These are phyloP conservation scores for Calliphora vicina DNA, from an alignment of 1,140 invertebrate species.

Conservation along the genomic window DNA sequence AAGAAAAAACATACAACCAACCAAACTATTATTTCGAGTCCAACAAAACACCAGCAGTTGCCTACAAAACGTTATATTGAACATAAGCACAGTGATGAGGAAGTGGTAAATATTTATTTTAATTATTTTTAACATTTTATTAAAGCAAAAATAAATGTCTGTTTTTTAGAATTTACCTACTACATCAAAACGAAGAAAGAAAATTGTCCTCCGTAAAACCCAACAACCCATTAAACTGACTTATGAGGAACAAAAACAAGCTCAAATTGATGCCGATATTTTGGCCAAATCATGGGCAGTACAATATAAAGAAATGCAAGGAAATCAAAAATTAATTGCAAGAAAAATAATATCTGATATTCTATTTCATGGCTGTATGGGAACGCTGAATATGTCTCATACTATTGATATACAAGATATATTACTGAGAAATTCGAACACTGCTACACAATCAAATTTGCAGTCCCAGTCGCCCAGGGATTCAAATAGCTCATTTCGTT, in stretches of 20 bases:
- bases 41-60: background rate
- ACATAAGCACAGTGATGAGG: too few species aligned
- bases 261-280: background rate
- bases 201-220: background rate
- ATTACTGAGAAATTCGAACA: background rate
- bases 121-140: too few species aligned
- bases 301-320: constrained; percentile 22
- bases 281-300: constrained; percentile 19
- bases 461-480: too few species aligned
- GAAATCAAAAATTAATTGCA: constrained; percentile 12
- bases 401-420: background rate
- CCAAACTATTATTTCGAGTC: background rate
- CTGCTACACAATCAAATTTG: background rate
- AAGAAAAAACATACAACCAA: background rate
- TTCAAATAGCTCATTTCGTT: background rate
- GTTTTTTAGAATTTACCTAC: background rate
- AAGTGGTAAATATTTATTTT: too few species aligned
- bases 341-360: constrained; percentile 22
- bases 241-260: background rate
- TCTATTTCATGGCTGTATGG: constrained; percentile 18
- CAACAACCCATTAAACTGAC: background rate
- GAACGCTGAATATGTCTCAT: background rate
- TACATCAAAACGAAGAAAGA: background rate
- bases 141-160: too few species aligned
- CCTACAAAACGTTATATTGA: background rate